Percentiles rank a stretch among this genome's conserved stretches.
Evolutionary conservation across 2,888 invertebrate species (phyloP).

Genomic region (Apotomis betuletana): DNA sequence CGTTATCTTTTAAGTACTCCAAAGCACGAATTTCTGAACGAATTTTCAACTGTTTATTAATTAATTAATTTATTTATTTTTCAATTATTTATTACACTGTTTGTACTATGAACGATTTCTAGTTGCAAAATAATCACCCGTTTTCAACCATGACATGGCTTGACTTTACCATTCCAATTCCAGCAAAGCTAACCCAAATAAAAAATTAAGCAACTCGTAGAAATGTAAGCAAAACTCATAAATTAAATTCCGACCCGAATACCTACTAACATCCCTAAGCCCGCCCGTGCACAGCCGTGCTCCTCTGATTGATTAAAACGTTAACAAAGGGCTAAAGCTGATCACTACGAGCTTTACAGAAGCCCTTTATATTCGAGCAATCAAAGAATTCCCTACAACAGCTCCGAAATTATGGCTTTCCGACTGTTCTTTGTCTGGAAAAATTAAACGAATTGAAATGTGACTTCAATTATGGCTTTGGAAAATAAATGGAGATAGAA

Average conservation of each 20-base stretch:
- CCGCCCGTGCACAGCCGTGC: slow-evolving; percentile 51
- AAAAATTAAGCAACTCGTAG: slow-evolving; percentile 5
- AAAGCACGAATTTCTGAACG: no score
- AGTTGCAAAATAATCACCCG: no score
- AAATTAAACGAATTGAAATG: slow-evolving; percentile 47
- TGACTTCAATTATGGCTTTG: slow-evolving; percentile 42
- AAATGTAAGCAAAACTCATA: slow-evolving; percentile 10
- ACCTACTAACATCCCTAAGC: slow-evolving; percentile 44
- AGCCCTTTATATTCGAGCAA: slow-evolving; percentile 79
- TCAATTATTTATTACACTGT: no score
- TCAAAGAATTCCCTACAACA: slow-evolving; percentile 76
- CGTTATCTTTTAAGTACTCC: no score
- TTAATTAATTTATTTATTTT: no score
- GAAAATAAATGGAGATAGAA: slow-evolving; percentile 32
- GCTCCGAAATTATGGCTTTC: slow-evolving; percentile 70
- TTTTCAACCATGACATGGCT: neutral
- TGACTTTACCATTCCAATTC: neutral
- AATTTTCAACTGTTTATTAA: no score
- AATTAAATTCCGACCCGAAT: slow-evolving; percentile 36
- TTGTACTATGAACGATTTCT: no score
- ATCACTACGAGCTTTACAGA: slow-evolving; percentile 77
- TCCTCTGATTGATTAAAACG: slow-evolving; percentile 81
- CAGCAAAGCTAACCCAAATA: neutral
- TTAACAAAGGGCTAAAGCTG: slow-evolving; percentile 81
- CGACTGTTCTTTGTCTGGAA: slow-evolving; percentile 52